A percentile compares a stretch with the other conserved stretches of the same genome.
These are phyloP conservation scores for Rousettus madagascariensis DNA, from an alignment of 2,797 vertebrate genomes.

Conservation along the genomic window DNA sequence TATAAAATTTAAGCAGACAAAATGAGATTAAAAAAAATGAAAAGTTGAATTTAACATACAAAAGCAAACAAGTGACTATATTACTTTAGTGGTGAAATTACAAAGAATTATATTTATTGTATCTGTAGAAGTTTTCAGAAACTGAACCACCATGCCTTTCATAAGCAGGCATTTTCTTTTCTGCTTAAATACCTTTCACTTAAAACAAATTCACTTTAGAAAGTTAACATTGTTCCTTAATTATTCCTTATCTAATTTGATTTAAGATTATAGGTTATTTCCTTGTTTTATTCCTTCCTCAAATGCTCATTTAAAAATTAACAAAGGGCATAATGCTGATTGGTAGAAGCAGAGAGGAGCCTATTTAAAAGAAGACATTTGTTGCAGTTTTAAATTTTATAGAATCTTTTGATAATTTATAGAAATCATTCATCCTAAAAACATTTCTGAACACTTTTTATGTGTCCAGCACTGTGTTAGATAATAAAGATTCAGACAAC, in stretches of 20 bases:
- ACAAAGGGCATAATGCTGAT: background rate
- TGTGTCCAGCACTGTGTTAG: background rate
- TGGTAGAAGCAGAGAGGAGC: background rate
- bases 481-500: background rate
- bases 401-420: background rate
- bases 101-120: constrained; percentile 32
- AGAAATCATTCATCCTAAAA: background rate
- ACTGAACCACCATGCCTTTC: constrained; percentile 33
- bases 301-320: constrained; percentile 32
- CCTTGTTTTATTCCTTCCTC: background rate
- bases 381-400: background rate
- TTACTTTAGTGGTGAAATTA: background rate
- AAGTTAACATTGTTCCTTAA: constrained; percentile 17
- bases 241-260: constrained; percentile 39
- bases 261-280: background rate
- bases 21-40: constrained; percentile 41
- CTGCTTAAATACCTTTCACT: background rate
- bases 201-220: constrained; percentile 12
- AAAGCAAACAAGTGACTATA: background rate
- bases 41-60: constrained; percentile 37
- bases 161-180: constrained; percentile 4
- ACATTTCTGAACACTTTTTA: background rate
- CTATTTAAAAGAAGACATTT: constrained; percentile 33
- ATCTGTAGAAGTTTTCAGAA: constrained; percentile 41
- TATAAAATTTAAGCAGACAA: constrained; percentile 56